Evolutionary conservation across 1,140 invertebrate genomes (phyloP), one percentile per base, ranked within the genome.

Genomic region (Phortica variegata): DNA sequence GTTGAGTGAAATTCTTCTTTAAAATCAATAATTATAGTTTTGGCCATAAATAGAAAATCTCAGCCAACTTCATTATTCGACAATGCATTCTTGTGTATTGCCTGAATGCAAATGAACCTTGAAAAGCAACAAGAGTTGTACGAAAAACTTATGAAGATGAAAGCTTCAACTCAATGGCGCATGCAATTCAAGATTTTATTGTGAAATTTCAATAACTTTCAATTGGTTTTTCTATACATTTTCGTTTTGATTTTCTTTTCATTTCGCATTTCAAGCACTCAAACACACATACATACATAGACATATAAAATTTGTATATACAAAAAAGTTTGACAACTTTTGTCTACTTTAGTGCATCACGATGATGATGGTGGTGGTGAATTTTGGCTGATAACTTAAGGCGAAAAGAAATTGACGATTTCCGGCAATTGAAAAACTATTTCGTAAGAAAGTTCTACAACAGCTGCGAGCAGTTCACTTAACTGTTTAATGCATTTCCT

Each of bases 161-260:
- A n/a, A n/a, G n/a, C 51, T 60, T 59, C 62, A 68, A 68, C 68
- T 68, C 63, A 68, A 68, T 68, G 68, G 63, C 49, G 63, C 63
- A 68, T 68, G 60, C 63, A 68, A 68, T 68, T 68, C 52, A 60
- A 60, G 63, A 68, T 68, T 68, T 68, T 68, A 63, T 68, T 68
- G 63, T 68, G 63, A 60, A 68, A 68, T 68, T 68, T 68, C 63
- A 68, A 68, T 68, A 68, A 68, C 63, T 68, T 68, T 68, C 63
- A 68, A 68, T 68, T 68, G 63, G 65, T 57, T 68, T 68, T 68
- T 68, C 63, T 55, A 65, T 56, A 66, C 63, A 62, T 63, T 15
- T 10, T 26, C 23, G 5, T 10, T 26, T 26, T 16, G n/a, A 43
- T 49, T 68, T 68, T 60, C 51, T 47, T 50, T 41, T 33, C 16